These are phyloP conservation scores for Phymatocera aterrima DNA, from an alignment of 2,888 invertebrate genomes.

Conservation along the genomic window DNA sequence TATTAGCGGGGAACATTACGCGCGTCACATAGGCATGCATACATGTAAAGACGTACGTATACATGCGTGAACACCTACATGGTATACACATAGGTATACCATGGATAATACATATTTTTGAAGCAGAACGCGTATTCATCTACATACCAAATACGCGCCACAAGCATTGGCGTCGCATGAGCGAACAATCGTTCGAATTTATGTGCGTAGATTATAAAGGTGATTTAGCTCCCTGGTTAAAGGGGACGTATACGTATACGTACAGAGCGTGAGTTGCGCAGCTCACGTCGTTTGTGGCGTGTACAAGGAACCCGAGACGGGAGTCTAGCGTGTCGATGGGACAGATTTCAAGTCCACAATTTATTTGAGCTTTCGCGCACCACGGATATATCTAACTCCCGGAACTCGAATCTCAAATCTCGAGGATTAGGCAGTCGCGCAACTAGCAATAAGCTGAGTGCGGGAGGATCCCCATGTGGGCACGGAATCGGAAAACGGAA, in stretches of 20 bases:
- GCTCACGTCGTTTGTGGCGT: constrained; percentile 16
- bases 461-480: no score
- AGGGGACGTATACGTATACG: not conserved
- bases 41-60: not conserved
- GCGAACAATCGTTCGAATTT: not conserved
- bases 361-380: constrained; percentile 28
- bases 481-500: no score
- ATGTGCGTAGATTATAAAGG: constrained; percentile 21
- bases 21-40: not conserved
- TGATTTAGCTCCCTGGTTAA: constrained; percentile 19
- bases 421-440: not conserved
- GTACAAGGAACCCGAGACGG: not conserved
- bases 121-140: not conserved
- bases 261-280: constrained; percentile 38
- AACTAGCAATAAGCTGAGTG: not conserved
- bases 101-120: constrained; percentile 60
- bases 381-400: not conserved
- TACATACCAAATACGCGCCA: not conserved
- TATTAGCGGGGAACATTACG: constrained; percentile 1
- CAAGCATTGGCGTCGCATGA: constrained; percentile 5
- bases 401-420: not conserved
- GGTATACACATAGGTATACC: constrained; percentile 8
- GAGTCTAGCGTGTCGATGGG: constrained; percentile 39
- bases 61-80: not conserved
- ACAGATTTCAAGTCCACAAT: constrained; percentile 19